Evolutionary conservation across 1,140 invertebrate genomes (phyloP).

Genomic region (Papilio xuthus): DNA sequence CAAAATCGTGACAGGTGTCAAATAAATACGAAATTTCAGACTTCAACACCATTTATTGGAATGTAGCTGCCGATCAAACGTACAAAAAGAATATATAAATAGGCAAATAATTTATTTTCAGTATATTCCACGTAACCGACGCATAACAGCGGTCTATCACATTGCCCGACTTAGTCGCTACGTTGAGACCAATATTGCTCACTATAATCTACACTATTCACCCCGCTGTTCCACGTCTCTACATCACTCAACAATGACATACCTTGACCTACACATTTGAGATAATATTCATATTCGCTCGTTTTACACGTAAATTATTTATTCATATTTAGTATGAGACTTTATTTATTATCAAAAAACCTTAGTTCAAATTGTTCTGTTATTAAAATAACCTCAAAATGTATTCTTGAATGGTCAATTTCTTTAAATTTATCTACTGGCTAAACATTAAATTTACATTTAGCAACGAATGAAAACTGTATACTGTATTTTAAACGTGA

Average conservation of each 20-base stretch:
- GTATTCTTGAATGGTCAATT: too few relatives aligned
- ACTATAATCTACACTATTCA: conserved; percentile 46
- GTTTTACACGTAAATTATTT: background rate
- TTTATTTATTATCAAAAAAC: too few relatives aligned
- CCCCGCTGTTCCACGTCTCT: conserved; percentile 19
- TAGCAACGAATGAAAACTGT: too few relatives aligned
- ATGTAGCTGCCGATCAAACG: conserved; percentile 32
- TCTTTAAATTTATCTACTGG: too few relatives aligned
- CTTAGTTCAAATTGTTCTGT: too few relatives aligned
- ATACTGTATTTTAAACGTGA: background rate
- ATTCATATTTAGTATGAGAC: background rate
- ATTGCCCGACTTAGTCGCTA: conserved; percentile 65
- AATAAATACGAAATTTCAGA: conserved; percentile 35
- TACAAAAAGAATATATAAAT: conserved; percentile 4
- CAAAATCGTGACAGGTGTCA: conserved; percentile 21
- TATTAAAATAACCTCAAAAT: too few relatives aligned
- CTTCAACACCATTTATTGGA: conserved; percentile 34
- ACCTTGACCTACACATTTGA: conserved; percentile 12
- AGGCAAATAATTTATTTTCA: conserved; percentile 13
- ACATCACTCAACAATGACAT: conserved; percentile 37
- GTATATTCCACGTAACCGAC: conserved; percentile 44
- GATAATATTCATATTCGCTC: conserved; percentile 22
- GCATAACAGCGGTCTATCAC: conserved; percentile 57
- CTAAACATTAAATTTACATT: too few relatives aligned
- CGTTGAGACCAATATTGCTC: conserved; percentile 65